phyloP scores from a whole-genome alignment of 2,888 invertebrate species.

The Bellardia bayeri region DNA sequence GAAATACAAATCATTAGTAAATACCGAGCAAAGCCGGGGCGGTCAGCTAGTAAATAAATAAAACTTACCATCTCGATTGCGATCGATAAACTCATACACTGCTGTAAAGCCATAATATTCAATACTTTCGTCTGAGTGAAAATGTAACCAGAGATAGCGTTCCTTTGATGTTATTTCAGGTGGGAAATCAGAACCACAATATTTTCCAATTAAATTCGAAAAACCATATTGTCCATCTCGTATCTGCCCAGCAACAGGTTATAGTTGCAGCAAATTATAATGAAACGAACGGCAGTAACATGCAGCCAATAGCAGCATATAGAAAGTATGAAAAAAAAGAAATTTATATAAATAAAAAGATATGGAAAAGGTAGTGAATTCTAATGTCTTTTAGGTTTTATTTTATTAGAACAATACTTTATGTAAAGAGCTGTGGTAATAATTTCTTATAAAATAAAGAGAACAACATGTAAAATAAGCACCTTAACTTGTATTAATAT shows the following conservation, averaged over 20 bases:
- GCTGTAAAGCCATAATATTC: conserved; percentile 92
- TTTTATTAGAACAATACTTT: no score
- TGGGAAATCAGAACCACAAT: conserved; percentile 90
- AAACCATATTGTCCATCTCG: conserved; percentile 93
- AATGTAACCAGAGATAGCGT: conserved; percentile 91
- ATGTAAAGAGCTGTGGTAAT: no score
- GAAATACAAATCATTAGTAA: no score
- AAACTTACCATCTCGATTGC: conserved; percentile 85
- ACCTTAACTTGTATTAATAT: no score
- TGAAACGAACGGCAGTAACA: not conserved
- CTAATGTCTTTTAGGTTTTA: no score
- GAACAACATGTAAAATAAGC: no score
- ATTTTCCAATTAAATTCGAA: conserved; percentile 87
- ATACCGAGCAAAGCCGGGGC: no score
- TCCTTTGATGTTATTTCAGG: conserved; percentile 90
- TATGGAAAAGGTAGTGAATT: not conserved
- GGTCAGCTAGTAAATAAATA: not conserved
- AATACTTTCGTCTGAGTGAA: conserved; percentile 92
- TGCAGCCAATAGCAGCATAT: not conserved
- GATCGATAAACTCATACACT: conserved; percentile 88
- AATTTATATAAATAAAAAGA: not conserved
- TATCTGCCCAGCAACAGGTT: conserved; percentile 83
- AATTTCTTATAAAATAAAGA: no score
- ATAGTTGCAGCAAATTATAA: not conserved
- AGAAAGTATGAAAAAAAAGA: not conserved